Base-by-base conservation (phyloP, 2,113 vertebrate species). In the Mobula hypostoma region DNA sequence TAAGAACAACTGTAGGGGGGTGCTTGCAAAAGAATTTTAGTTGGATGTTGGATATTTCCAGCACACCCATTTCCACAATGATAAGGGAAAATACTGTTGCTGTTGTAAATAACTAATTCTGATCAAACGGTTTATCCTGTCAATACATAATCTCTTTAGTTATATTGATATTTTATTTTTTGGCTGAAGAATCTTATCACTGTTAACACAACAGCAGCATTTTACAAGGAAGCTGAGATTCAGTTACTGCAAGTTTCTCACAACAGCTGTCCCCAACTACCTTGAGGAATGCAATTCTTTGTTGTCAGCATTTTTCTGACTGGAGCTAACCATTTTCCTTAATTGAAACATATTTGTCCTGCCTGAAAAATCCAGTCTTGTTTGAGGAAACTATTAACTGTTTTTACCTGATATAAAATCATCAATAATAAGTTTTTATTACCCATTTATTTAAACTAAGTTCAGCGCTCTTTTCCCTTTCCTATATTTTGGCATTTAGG, bases 351-450 rank as follows among this genome's bases (percentile, higher is more conserved):
- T n/a, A 72, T 40, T 36, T 70, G 36, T 48, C 36, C 72, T 72
- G 72, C 70, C 70, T 93, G 91, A 70, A 56, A 40, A 72, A 24
- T 11, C 6, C 29, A 29, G 32, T 90, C 36, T 90, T 74, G 90
- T 72, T 93, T 92, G 40, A 92, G 63, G 32, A 72, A 68, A 92
- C 66, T 70, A 92, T 66, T 21, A 63, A 92, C 48, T 70, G 66
- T 70, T 6, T 48, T 48, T 87, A 19, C 83, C 83, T 87, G 29
- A 58, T 61, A 56, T 87, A 87, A 61, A 27, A 61, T 61, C 24
- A 61, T 87, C 48, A 87, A 87, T 87, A 61, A 87, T 61, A 24
- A 87, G 21, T 48, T 9, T 87, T 87, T 87, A 56, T 58, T 87
- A 27, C 2, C 56, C 48, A 87, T 87, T 87, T 61, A 87, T 87